Evolutionary conservation across 1,140 invertebrate genomes (phyloP).

Genomic region (Magallana gigas): DNA sequence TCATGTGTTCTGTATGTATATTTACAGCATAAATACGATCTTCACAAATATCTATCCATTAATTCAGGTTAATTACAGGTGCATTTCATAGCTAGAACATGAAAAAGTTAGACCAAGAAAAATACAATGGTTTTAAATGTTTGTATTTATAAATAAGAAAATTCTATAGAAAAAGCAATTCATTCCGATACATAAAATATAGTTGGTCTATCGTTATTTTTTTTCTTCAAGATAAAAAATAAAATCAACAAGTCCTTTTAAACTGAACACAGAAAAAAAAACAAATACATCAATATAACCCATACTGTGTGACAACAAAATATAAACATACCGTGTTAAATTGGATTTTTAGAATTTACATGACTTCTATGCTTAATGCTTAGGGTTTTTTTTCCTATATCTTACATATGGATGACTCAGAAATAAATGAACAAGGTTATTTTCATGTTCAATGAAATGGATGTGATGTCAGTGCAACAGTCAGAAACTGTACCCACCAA

Average conservation of each 20-base stretch:
- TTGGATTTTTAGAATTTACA: not conserved
- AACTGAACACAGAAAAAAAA: constrained; percentile 25
- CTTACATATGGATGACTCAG: not conserved
- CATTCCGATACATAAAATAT: too few relatives aligned
- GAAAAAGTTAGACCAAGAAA: not conserved
- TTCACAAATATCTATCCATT: not conserved
- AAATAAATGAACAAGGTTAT: not conserved
- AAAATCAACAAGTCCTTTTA: constrained; percentile 1
- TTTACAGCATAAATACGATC: constrained; percentile 29
- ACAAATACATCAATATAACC: constrained; percentile 23
- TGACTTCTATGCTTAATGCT: not conserved
- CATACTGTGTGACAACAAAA: constrained; percentile 25
- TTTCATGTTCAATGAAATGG: not conserved
- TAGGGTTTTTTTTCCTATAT: not conserved
- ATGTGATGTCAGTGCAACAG: not conserved
- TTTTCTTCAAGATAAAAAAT: not conserved
- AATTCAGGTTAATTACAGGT: constrained; percentile 6
- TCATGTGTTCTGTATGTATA: not conserved
- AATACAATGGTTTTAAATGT: not conserved
- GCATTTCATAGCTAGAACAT: not conserved
- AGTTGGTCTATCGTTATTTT: not conserved
- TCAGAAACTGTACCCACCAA: not conserved
- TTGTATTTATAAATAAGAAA: too few relatives aligned
- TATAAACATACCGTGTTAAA: constrained; percentile 6
- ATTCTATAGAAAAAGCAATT: too few relatives aligned